Percentiles rank a stretch among this genome's conserved stretches.
Conservation (phyloP, 2,113 vertebrate species). For the Ochotona curzoniae region DNA sequence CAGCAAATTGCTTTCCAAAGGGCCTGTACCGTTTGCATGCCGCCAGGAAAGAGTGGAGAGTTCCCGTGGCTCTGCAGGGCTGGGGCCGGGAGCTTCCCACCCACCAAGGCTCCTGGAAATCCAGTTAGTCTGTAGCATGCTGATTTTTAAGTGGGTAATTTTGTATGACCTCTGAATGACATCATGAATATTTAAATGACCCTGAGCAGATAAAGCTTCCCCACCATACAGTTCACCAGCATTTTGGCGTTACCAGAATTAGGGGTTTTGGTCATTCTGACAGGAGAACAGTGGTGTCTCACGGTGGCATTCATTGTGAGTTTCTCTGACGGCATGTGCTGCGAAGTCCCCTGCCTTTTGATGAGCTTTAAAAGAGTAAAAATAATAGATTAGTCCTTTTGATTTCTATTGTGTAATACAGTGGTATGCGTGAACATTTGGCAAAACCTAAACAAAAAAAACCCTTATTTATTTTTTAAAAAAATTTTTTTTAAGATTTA, state of each 20-base stretch:
- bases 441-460: constrained; percentile 16
- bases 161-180: too few species aligned
- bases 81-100: too few species aligned
- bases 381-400: not conserved
- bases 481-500: too few species aligned
- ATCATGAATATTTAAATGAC: too few species aligned
- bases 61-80: not conserved
- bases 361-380: not conserved
- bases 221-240: not conserved
- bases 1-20: not conserved
- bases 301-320: not conserved
- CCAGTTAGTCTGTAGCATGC: too few species aligned
- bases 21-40: not conserved
- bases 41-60: not conserved
- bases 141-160: too few species aligned
- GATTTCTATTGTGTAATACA: not conserved
- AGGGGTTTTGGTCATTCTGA: not conserved
- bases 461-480: not conserved
- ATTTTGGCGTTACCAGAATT: not conserved
- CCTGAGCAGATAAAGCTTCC: too few species aligned
- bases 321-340: not conserved
- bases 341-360: not conserved
- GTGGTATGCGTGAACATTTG: not conserved
- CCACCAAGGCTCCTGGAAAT: too few species aligned
- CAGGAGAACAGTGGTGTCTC: not conserved